Evolutionary conservation across 2,113 vertebrate species (phyloP), one percentile per base, ranked within the genome.

Genomic region (Cyprinodon variegatus): DNA sequence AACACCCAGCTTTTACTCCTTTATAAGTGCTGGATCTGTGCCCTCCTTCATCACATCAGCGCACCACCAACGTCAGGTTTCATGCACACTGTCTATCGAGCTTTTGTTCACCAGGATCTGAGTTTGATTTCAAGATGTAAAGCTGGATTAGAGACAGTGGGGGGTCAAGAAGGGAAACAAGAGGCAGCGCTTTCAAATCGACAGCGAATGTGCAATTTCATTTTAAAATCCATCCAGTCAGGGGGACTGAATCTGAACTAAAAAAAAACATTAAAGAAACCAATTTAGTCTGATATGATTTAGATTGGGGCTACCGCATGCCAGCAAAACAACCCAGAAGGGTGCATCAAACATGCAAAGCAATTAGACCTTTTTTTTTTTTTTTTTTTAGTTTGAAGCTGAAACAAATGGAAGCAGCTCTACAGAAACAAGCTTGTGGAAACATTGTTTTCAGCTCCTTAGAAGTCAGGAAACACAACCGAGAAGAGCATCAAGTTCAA

Each of bases 141-240:
- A 82, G 84, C 14, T 7, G 20, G 70, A 65, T n/a, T 36, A 53
- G 68, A 86, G 46, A 70, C 71, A 53, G 76, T 3, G 62, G 81
- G 82, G 62, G 81, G 82, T 85, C 68, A 65, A n/a, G 45, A 22
- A 62, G 41, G 43, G 68, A 43, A 59, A 50, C 57, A 39, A 63
- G 66, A 82, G 81, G 70, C 45, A 45, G 50, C 73, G 78, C 74
- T 4, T 79, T 87, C 81, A 88, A 88, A 93, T 92, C 90, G 91
- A 91, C 92, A 89, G 87, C 50, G 78, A 91, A 90, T 77, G 81
- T 85, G 82, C 70, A 92, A 92, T 92, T 92, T 92, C 87, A 87
- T 88, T 90, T 91, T 88, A 85, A 85, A 91, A 80, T 92, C 86
- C 37, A 1, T 72, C 87, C 70, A 77, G 78, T 87, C 72, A n/a